Conservation (phyloP, 2,888 invertebrate species). For the Acrocyrtus sp. region DNA sequence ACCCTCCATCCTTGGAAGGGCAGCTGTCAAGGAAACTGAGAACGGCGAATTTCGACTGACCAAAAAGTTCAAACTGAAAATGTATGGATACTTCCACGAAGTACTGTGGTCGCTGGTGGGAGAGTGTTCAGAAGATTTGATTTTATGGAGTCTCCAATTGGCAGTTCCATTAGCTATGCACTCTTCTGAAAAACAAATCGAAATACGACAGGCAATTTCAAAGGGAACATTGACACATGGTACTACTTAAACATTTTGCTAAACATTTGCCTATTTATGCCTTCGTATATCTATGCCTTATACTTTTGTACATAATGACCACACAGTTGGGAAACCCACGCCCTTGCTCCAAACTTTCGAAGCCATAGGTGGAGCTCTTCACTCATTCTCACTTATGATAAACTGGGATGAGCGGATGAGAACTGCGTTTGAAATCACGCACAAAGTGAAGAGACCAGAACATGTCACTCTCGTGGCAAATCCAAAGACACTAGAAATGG, state of each 20-base stretch:
- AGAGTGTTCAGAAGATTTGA: conserved; percentile 80
- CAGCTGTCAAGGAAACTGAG: conserved; percentile 56
- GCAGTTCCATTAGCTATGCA: conserved; percentile 57
- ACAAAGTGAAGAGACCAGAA: conserved; percentile 60
- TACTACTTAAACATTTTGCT: neutral
- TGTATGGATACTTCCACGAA: conserved; percentile 73
- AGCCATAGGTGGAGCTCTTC: conserved; percentile 55
- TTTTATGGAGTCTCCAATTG: conserved; percentile 73
- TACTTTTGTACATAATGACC: neutral
- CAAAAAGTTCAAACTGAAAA: conserved; percentile 56
- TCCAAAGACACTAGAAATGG: conserved; percentile 54
- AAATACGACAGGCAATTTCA: conserved; percentile 51
- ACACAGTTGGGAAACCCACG: conserved; percentile 42
- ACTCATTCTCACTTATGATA: conserved; percentile 60
- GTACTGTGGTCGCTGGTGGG: conserved; percentile 85
- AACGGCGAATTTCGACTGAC: conserved; percentile 57
- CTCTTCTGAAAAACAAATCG: conserved; percentile 49
- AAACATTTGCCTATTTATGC: neutral
- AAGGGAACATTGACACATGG: conserved; percentile 16
- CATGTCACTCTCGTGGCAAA: conserved; percentile 55
- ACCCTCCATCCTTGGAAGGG: conserved; percentile 57
- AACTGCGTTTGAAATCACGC: conserved; percentile 54
- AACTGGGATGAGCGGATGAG: conserved; percentile 62
- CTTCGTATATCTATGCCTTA: too few species aligned
- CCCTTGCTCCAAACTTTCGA: conserved; percentile 54